Evolutionary conservation across 2,797 vertebrate species (phyloP).

Genomic region (Sciurus vulgaris): DNA sequence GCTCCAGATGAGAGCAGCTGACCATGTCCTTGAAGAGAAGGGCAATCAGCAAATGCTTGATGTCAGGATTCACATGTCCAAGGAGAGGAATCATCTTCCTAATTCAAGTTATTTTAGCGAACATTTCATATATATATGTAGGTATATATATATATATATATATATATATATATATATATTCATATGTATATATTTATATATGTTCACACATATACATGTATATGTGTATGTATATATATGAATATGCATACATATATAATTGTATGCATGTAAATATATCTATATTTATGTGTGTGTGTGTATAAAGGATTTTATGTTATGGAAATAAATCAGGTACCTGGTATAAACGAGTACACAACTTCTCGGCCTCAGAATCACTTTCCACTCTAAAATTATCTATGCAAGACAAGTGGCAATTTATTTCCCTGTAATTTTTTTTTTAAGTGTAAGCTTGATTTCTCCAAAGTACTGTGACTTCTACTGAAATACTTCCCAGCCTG

Average conservation of each 20-base stretch:
- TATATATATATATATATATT: too few species aligned
- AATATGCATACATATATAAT: too few species aligned
- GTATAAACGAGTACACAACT: not conserved
- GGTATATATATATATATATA: not conserved
- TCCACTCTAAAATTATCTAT: constrained; percentile 65
- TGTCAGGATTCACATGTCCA: not conserved
- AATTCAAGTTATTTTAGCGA: constrained; percentile 60
- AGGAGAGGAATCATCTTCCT: not conserved
- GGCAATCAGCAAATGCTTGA: not conserved
- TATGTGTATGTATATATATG: not conserved
- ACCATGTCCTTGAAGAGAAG: not conserved
- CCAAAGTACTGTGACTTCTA: constrained; percentile 35
- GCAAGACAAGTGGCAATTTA: constrained; percentile 48
- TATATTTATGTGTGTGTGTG: too few species aligned
- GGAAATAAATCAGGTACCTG: constrained; percentile 60
- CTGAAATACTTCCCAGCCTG: constrained; percentile 46
- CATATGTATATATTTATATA: too few species aligned
- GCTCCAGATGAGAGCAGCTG: not conserved
- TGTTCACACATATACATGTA: too few species aligned
- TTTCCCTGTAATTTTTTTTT: constrained; percentile 33
- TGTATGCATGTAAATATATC: too few species aligned
- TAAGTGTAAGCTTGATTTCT: constrained; percentile 66
- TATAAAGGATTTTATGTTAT: not conserved
- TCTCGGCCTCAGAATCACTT: constrained; percentile 37
- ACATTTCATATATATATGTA: not conserved